These are phyloP conservation scores for Eolophus roseicapilla DNA, from an alignment of 2,113 vertebrate species.

Conservation along the genomic window DNA sequence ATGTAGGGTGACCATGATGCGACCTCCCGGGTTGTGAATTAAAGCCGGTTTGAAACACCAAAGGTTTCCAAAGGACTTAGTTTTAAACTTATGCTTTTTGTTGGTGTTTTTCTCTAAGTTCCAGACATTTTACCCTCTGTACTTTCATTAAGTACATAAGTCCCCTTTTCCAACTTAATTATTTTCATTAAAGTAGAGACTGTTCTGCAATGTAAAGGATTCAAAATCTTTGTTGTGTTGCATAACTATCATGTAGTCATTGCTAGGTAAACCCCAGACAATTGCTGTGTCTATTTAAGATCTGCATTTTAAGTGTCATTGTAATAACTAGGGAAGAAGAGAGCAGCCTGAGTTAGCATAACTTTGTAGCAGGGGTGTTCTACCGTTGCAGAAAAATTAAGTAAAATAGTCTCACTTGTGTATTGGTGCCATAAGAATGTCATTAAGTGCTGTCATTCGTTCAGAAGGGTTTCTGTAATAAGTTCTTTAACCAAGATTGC, in stretches of 20 bases:
- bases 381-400: not conserved
- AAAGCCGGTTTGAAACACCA: not conserved
- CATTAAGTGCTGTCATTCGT: constrained; percentile 19
- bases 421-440: not conserved
- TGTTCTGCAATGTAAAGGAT: not conserved
- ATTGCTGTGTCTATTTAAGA: not conserved
- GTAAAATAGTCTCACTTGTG: not conserved
- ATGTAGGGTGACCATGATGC: not conserved
- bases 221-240: not conserved
- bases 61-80: not conserved
- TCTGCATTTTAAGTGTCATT: not conserved
- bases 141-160: not conserved
- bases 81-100: not conserved
- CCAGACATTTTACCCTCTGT: not conserved
- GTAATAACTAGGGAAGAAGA: not conserved
- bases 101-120: not conserved
- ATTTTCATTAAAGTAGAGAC: not conserved
- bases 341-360: not conserved
- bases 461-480: not conserved
- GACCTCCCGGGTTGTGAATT: not conserved
- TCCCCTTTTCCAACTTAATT: not conserved
- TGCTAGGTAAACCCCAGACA: not conserved
- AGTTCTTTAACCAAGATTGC: not conserved
- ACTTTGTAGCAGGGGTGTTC: not conserved
- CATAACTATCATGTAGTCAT: not conserved